phyloP scores from a whole-genome alignment of 1,140 invertebrate species.

The Probaryconus sp. region DNA sequence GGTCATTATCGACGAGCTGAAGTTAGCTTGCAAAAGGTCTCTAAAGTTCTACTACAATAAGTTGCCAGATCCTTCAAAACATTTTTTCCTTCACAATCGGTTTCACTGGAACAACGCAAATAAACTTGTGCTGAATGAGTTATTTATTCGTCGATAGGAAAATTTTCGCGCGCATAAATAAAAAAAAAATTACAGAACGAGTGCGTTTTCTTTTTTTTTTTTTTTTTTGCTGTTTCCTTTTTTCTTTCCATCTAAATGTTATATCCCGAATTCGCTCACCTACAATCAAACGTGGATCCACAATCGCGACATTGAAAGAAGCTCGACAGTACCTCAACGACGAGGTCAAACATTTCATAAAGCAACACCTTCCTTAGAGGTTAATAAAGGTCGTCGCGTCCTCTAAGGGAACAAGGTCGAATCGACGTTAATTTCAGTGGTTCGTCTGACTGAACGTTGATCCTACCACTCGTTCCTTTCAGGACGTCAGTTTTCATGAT shows the following conservation, averaged over 20 bases:
- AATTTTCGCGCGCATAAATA: slow-evolving; percentile 21
- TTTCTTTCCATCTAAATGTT: slow-evolving; percentile 9
- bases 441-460: too few species aligned
- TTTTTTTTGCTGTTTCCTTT: background rate
- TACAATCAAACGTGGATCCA: slow-evolving; percentile 45
- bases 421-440: slow-evolving; percentile 2
- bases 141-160: slow-evolving; percentile 33
- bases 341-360: slow-evolving; percentile 22
- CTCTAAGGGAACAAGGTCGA: too few species aligned
- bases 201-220: slow-evolving; percentile 11
- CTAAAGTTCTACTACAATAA: too few species aligned
- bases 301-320: slow-evolving; percentile 52
- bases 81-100: too few species aligned
- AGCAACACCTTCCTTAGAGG: slow-evolving; percentile 12
- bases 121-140: slow-evolving; percentile 25
- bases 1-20: slow-evolving; percentile 50
- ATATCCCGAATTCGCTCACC: slow-evolving; percentile 7
- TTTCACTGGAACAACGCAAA: slow-evolving; percentile 21
- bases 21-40: too few species aligned
- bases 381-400: too few species aligned
- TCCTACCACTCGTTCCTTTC: too few species aligned
- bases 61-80: too few species aligned
- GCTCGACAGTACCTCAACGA: slow-evolving; percentile 33
- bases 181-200: slow-evolving; percentile 26
- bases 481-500: too few species aligned